These are phyloP conservation scores for Patella vulgata DNA, from an alignment of 1,140 invertebrate genomes.

Conservation along the genomic window DNA sequence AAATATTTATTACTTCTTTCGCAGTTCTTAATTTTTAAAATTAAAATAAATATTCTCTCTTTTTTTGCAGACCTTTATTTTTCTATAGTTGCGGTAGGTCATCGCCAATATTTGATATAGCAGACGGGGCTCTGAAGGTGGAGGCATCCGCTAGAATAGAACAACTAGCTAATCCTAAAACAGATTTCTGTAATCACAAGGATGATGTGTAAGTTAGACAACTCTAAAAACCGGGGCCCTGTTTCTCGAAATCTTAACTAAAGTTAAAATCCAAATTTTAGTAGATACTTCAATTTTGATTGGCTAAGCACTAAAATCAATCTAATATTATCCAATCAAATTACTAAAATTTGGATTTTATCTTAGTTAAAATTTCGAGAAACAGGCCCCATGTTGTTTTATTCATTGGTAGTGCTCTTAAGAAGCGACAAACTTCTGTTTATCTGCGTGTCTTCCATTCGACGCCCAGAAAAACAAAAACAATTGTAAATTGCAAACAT, in stretches of 20 bases:
- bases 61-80: conserved; percentile 43
- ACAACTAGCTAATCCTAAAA: conserved; percentile 35
- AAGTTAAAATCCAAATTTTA: too few relatives aligned
- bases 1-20: not conserved
- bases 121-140: conserved; percentile 22
- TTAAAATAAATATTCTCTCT: not conserved
- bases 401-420: not conserved
- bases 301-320: too few relatives aligned
- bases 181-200: conserved; percentile 17
- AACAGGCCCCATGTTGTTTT: too few relatives aligned
- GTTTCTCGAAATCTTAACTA: too few relatives aligned
- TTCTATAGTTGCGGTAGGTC: conserved; percentile 48
- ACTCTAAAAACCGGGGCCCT: not conserved
- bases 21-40: not conserved
- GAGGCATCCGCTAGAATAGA: conserved; percentile 33
- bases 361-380: too few relatives aligned
- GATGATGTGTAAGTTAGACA: conserved; percentile 37
- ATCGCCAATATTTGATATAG: conserved; percentile 39
- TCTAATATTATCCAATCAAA: too few relatives aligned
- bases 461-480: too few relatives aligned
- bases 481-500: not conserved
- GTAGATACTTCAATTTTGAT: too few relatives aligned
- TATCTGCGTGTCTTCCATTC: too few relatives aligned
- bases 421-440: not conserved
- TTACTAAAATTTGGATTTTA: too few relatives aligned